Base-by-base conservation (phyloP, 2,888 invertebrate species). In the Anarsia innoxiella region DNA sequence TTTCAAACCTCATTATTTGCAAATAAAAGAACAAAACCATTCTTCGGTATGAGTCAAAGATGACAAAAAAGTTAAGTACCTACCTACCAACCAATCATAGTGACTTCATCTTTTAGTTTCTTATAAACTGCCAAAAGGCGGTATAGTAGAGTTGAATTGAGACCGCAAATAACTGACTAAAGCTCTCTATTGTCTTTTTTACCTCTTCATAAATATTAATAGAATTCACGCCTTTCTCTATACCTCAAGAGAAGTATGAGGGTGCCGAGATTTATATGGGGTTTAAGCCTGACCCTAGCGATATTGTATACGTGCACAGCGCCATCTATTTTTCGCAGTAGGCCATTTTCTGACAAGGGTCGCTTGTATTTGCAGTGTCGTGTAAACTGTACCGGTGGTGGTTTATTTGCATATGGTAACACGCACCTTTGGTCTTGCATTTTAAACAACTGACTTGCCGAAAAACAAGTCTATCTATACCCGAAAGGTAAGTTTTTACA, bases 261-360 rank as follows among this genome's bases (percentile, higher is more conserved):
- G 73, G 61, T 60, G 48, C 37, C 40, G 49, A 59, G 70, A 77
- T 77, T 71, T 77, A 77, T 75, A 59, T 57, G 45, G 53, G 69
- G 66, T 63, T 53, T 45, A 41, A 57, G 49, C 56, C 55, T 62
- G 58, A 59, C 55, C 60, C 58, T 45, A 45, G 57, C 54, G 60
- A 68, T 71, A 73, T 60, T 68, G 19, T 5, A 19, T 3, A 19
- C n/a, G 65, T 38, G 60, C 53, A 58, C 58, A 67, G 45, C 62
- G 54, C 66, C 67, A 66, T 66, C 62, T 72, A 66, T 72, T 61
- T 59, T 59, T 57, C 49, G 45, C 51, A 48, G 51, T 49, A 51
- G 56, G 51, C 61, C 65, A 65, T 72, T 72, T 67, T 66, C 67
- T 76, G 77, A 79, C 76, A 71, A 53, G 73, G 77, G 75, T 73